Evolutionary conservation across 2,888 invertebrate species (phyloP).

Genomic region (Heteromurus nitidus): DNA sequence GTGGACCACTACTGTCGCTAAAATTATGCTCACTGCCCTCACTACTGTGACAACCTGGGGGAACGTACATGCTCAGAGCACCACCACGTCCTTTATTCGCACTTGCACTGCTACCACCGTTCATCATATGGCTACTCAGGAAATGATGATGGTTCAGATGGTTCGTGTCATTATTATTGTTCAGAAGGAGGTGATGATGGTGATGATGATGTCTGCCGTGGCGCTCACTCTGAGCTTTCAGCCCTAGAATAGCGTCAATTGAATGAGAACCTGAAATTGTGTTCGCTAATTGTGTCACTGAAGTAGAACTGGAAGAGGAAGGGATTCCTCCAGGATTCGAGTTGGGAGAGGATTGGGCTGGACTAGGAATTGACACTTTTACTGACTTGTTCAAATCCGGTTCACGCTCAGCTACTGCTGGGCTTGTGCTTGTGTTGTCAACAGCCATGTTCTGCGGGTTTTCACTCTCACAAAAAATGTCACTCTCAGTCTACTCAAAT

Average conservation of each 20-base stretch:
- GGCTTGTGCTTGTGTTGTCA: constrained; percentile 70
- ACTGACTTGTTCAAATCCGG: constrained; percentile 64
- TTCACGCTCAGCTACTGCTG: constrained; percentile 70
- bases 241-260: constrained; percentile 73
- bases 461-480: constrained; percentile 6
- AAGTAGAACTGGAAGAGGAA: constrained; percentile 36
- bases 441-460: constrained; percentile 68
- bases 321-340: constrained; percentile 23
- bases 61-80: constrained; percentile 35
- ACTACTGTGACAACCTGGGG: constrained; percentile 63
- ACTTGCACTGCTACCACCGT: constrained; percentile 51
- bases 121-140: constrained; percentile 51
- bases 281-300: constrained; percentile 23
- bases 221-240: constrained; percentile 56
- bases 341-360: constrained; percentile 48
- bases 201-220: constrained; percentile 46
- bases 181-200: constrained; percentile 39
- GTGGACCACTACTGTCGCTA: constrained; percentile 60
- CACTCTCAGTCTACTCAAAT: constrained; percentile 4
- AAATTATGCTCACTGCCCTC: constrained; percentile 63
- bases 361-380: constrained; percentile 56
- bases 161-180: constrained; percentile 60
- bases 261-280: constrained; percentile 53
- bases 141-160: constrained; percentile 60
- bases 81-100: constrained; percentile 40